These are phyloP conservation scores for Spatulosminthurus flaviceps DNA, from an alignment of 2,888 invertebrate genomes.

Conservation along the genomic window DNA sequence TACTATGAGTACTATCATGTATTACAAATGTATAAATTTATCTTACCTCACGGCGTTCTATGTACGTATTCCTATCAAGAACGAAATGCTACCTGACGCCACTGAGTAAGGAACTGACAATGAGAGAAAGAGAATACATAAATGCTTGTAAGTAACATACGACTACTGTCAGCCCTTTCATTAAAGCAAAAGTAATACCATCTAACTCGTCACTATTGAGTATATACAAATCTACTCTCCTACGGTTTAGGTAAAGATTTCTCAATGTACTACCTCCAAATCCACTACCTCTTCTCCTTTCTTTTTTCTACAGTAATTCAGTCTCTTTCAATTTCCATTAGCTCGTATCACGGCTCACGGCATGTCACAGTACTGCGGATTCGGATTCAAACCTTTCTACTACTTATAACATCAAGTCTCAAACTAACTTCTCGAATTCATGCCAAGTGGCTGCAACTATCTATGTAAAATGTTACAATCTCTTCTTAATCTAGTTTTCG, in stretches of 20 bases:
- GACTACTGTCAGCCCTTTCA: too few relatives aligned
- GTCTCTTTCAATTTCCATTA: constrained; percentile 18
- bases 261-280: too few relatives aligned
- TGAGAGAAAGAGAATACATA: too few relatives aligned
- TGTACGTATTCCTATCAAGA: too few relatives aligned
- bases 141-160: too few relatives aligned
- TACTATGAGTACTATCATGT: neutral
- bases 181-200: too few relatives aligned
- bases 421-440: constrained; percentile 30
- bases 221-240: too few relatives aligned
- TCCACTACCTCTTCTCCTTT: neutral
- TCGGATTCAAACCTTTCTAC: neutral
- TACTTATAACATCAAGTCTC: neutral
- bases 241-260: too few relatives aligned
- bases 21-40: neutral
- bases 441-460: constrained; percentile 35
- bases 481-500: constrained; percentile 38
- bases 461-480: constrained; percentile 33
- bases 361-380: constrained; percentile 15
- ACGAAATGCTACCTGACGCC: too few relatives aligned
- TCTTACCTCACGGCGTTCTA: neutral
- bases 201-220: too few relatives aligned
- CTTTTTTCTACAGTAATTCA: neutral
- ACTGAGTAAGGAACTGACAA: too few relatives aligned
- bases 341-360: constrained; percentile 14